Evolutionary conservation across 2,113 vertebrate species (phyloP).

Genomic region (Deroptyus accipitrinus): DNA sequence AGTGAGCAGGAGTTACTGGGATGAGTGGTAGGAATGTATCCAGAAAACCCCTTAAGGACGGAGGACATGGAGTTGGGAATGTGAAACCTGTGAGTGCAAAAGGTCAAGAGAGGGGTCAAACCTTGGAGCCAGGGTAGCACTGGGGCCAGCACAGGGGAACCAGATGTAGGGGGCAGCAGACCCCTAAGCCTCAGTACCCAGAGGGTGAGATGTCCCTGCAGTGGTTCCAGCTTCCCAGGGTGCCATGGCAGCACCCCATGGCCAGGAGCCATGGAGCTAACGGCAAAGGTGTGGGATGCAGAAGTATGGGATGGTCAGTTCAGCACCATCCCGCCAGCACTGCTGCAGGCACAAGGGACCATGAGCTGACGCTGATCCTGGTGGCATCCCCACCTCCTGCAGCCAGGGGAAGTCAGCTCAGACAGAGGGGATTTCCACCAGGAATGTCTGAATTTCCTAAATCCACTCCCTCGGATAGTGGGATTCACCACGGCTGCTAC

Average conservation of each 20-base stretch:
- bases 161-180: neutral
- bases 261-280: accelerated
- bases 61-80: neutral
- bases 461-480: neutral
- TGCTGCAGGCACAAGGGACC: neutral
- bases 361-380: neutral
- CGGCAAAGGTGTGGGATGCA: neutral
- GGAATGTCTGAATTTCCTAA: slow-evolving; percentile 44
- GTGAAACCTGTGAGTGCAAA: neutral
- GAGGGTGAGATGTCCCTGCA: accelerated
- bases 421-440: slow-evolving; percentile 39
- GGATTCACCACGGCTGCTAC: neutral
- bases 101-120: accelerated
- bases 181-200: neutral
- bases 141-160: neutral
- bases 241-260: accelerated
- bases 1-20: neutral
- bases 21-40: accelerated
- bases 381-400: neutral
- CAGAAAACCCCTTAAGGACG: neutral
- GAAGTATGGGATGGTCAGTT: neutral
- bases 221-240: neutral
- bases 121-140: accelerated
- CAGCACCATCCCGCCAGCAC: neutral
- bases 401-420: neutral